A percentile compares a stretch with the other conserved stretches of the same genome.
Conservation (phyloP, 2,888 invertebrate species). For the Andrena trimmerana region DNA sequence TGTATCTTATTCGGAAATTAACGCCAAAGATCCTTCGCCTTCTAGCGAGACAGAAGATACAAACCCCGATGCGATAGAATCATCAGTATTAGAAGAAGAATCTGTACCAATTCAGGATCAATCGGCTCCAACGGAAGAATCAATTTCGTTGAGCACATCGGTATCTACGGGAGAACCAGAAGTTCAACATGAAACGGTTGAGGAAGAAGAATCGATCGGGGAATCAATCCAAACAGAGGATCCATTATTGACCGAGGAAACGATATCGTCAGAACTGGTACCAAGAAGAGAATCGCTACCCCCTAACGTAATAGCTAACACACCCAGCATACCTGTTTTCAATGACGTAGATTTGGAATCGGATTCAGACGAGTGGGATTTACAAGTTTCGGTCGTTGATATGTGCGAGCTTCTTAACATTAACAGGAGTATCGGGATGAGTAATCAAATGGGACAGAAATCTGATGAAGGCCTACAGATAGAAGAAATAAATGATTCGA, state of each 20-base stretch:
- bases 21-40: background rate
- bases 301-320: background rate
- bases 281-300: background rate
- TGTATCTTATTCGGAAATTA: background rate
- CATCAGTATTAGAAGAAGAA: background rate
- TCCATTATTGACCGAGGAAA: background rate
- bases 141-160: background rate
- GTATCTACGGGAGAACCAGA: background rate
- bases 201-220: background rate
- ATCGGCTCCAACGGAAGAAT: background rate
- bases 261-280: background rate
- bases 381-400: background rate
- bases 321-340: slow-evolving; percentile 42
- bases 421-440: background rate
- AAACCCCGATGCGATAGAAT: background rate
- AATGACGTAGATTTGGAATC: slow-evolving; percentile 59
- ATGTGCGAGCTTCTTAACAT: slow-evolving; percentile 7
- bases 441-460: background rate
- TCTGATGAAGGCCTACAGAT: background rate
- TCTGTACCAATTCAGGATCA: background rate
- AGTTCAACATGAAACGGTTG: background rate
- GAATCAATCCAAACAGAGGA: background rate
- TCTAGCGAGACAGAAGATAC: slow-evolving; percentile 1
- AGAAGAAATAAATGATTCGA: slow-evolving; percentile 9
- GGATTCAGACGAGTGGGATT: slow-evolving; percentile 63